phyloP scores from a whole-genome alignment of 1,140 invertebrate genomes.

The Heliconius nattereri region DNA sequence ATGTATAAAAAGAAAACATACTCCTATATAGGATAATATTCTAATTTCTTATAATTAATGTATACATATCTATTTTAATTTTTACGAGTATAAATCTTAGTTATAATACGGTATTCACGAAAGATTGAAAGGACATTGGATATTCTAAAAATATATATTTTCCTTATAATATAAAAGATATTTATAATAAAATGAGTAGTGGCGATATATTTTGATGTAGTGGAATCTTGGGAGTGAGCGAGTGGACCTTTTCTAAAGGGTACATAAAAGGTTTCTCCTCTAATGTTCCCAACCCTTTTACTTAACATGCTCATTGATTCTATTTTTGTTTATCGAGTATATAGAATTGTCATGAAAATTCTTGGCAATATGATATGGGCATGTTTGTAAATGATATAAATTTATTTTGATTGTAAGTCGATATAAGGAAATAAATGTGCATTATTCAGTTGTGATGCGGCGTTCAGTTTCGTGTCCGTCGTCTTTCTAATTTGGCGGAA shows the following conservation, averaged over 20 bases:
- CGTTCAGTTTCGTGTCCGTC: too few species aligned
- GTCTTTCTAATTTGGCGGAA: too few species aligned
- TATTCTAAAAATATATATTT: not conserved
- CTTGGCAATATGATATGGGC: not conserved
- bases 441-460: too few species aligned
- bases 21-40: too few species aligned
- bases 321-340: slow-evolving; percentile 15
- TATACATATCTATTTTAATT: too few species aligned
- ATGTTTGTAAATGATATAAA: not conserved
- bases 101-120: not conserved
- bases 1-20: too few species aligned
- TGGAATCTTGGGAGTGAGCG: slow-evolving; percentile 20
- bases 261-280: slow-evolving; percentile 23
- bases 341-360: slow-evolving; percentile 7
- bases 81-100: too few species aligned
- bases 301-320: not conserved
- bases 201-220: slow-evolving; percentile 9
- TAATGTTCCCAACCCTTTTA: slow-evolving; percentile 22
- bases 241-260: slow-evolving; percentile 23
- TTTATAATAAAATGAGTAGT: not conserved
- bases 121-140: not conserved
- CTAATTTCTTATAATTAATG: too few species aligned
- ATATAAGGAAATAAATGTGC: too few species aligned
- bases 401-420: not conserved
- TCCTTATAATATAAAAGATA: not conserved